Conservation (phyloP, 2,888 invertebrate genomes). For the Diaprepes abbreviatus region DNA sequence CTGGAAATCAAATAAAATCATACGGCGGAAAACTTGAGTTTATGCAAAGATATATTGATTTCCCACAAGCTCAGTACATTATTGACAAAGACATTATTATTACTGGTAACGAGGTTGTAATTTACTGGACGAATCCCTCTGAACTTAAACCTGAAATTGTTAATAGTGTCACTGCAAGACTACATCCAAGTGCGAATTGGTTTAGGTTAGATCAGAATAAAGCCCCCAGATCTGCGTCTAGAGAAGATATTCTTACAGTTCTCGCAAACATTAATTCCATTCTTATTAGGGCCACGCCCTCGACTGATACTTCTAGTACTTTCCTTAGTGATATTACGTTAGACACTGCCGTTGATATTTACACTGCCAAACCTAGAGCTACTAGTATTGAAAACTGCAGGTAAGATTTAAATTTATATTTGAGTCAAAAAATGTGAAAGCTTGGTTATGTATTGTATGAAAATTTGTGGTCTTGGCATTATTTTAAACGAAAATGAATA, state of each 20-base stretch:
- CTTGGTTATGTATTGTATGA: no score
- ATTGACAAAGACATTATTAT: constrained; percentile 88
- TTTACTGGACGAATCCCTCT: constrained; percentile 81
- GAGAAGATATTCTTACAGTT: constrained; percentile 88
- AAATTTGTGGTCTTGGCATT: no score
- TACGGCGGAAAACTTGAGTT: constrained; percentile 88
- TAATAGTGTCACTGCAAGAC: constrained; percentile 75
- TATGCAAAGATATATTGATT: constrained; percentile 77
- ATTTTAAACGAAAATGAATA: no score
- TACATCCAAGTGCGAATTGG: constrained; percentile 78
- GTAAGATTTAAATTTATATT: constrained; percentile 27
- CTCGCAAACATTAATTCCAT: constrained; percentile 87
- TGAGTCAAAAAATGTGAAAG: neutral
- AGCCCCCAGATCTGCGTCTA: constrained; percentile 74
- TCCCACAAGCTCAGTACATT: constrained; percentile 68
- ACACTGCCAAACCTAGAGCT: constrained; percentile 75
- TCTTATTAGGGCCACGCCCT: constrained; percentile 84
- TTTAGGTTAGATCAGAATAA: constrained; percentile 69
- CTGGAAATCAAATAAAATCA: constrained; percentile 84
- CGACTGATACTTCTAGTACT: constrained; percentile 74
- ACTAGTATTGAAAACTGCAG: constrained; percentile 83
- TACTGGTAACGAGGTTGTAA: constrained; percentile 81
- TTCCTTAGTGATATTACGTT: constrained; percentile 88
- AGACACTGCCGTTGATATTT: constrained; percentile 82
- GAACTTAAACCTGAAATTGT: constrained; percentile 71